A percentile compares a stretch with the other conserved stretches of the same genome.
These are phyloP conservation scores for Scomber scombrus DNA, from an alignment of 2,113 vertebrate genomes.

Conservation along the genomic window DNA sequence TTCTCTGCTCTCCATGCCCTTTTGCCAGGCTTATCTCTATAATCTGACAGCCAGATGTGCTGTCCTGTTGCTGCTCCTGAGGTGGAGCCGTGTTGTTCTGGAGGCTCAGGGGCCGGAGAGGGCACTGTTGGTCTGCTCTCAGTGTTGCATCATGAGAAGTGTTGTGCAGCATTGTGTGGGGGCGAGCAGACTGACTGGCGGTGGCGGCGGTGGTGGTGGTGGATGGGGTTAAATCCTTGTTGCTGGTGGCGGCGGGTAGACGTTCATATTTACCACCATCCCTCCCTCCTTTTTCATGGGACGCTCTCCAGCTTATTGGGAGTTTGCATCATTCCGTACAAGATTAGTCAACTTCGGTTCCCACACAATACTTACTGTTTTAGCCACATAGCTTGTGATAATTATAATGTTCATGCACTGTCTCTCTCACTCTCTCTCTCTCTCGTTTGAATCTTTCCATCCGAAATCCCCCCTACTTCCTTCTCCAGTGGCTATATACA, in stretches of 20 bases:
- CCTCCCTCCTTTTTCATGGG: slow-evolving; percentile 84
- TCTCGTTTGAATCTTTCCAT: background rate
- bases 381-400: slow-evolving; percentile 91
- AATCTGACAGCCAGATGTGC: slow-evolving; percentile 78
- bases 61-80: slow-evolving; percentile 55
- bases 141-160: slow-evolving; percentile 60
- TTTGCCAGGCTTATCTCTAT: slow-evolving; percentile 68
- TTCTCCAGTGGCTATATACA: slow-evolving; percentile 61
- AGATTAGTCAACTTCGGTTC: slow-evolving; percentile 90
- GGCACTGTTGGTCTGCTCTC: slow-evolving; percentile 53
- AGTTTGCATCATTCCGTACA: slow-evolving; percentile 90
- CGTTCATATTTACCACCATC: slow-evolving; percentile 62
- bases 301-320: slow-evolving; percentile 87
- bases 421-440: slow-evolving; percentile 68
- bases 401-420: slow-evolving; percentile 85
- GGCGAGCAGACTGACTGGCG: slow-evolving; percentile 66
- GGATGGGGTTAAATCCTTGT: slow-evolving; percentile 51
- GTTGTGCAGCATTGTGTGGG: slow-evolving; percentile 64
- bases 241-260: slow-evolving; percentile 17
- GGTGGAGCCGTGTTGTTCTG: slow-evolving; percentile 55
- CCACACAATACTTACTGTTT: slow-evolving; percentile 91
- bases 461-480: slow-evolving; percentile 36
- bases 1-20: slow-evolving; percentile 55
- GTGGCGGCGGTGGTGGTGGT: background rate
- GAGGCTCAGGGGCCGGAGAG: slow-evolving; percentile 49